Evolutionary conservation across 2,888 invertebrate genomes (phyloP).

Genomic region (Malthinus seriepunctatus): DNA sequence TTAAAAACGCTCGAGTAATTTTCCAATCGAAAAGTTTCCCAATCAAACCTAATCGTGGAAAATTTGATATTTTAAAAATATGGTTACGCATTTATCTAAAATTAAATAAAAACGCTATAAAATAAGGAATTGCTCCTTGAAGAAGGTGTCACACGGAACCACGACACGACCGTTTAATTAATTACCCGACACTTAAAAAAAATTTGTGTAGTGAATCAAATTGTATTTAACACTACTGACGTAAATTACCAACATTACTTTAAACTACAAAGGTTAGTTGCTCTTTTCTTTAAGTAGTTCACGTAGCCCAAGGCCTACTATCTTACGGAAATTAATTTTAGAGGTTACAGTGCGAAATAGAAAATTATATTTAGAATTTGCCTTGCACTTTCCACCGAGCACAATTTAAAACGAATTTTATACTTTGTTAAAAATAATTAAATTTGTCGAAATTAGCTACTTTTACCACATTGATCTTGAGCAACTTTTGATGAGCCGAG

Average conservation of each 20-base stretch:
- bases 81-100: too few relatives aligned
- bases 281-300: slow-evolving; percentile 32
- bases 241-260: slow-evolving; percentile 29
- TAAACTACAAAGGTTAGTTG: slow-evolving; percentile 31
- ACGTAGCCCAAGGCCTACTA: slow-evolving; percentile 35
- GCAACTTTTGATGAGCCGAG: too few relatives aligned
- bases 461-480: not conserved
- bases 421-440: not conserved
- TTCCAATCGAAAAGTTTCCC: too few relatives aligned
- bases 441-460: not conserved
- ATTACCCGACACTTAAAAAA: not conserved
- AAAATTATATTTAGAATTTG: slow-evolving; percentile 31
- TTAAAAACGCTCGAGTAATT: too few relatives aligned
- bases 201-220: not conserved
- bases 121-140: too few relatives aligned
- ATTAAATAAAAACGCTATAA: too few relatives aligned
- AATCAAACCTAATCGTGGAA: too few relatives aligned
- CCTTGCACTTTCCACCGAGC: slow-evolving; percentile 28
- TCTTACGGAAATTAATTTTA: slow-evolving; percentile 26
- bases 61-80: too few relatives aligned
- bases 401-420: slow-evolving; percentile 22
- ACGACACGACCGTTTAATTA: not conserved
- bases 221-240: slow-evolving; percentile 4
- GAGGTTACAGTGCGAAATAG: slow-evolving; percentile 23
- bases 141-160: too few relatives aligned